Base-by-base conservation (phyloP, 23 tunicate genomes). In the Styela plicata region DNA sequence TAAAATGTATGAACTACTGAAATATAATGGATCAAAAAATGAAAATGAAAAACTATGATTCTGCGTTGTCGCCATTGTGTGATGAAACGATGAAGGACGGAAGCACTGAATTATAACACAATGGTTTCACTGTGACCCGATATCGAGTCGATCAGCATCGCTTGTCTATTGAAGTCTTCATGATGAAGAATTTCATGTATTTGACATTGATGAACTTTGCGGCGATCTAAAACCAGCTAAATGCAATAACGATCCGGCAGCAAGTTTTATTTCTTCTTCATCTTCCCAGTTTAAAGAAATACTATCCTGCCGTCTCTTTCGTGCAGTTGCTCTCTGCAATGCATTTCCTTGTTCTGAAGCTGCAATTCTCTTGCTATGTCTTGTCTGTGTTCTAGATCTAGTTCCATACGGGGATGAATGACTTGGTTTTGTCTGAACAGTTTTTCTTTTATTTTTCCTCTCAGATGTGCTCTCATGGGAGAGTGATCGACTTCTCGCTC, bases 191-290 rank as follows among this genome's bases (percentile, higher is more conserved):
- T 13, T 44, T 44, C 57, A 44, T 44, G 57, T 44, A 13, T 44
- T 44, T 44, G 57, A 44, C 13, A 44, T 5, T 5, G 10, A 44
- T 13, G 57, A 44, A 44, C 57, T 44, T 44, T 44, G 57, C 7
- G 77, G 34, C 18, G 80, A 37, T 52, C 80, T 75, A 21, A 90
- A 73, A 16, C 95, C 95, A 26, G 95, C 95, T 2, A 90, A 89
- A 28, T 85, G 87, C 44, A 90, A 82, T 25, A 90, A 83, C 0
- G 96, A 90, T 31, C 96, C 96, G 34, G 96, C 96, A 2, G 96
- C 96, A 0, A 86, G 77, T 53, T 90, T 90, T 35, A 90, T 73
- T 35, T 90, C 95, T 80, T 84, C 88, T 18, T 90, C 96, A 26
- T 84, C 94, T 17, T 74, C 85, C 29, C 63, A 23, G 23, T 63